Evolutionary conservation across 2,113 vertebrate genomes (phyloP).

Genomic region (Coturnix japonica): DNA sequence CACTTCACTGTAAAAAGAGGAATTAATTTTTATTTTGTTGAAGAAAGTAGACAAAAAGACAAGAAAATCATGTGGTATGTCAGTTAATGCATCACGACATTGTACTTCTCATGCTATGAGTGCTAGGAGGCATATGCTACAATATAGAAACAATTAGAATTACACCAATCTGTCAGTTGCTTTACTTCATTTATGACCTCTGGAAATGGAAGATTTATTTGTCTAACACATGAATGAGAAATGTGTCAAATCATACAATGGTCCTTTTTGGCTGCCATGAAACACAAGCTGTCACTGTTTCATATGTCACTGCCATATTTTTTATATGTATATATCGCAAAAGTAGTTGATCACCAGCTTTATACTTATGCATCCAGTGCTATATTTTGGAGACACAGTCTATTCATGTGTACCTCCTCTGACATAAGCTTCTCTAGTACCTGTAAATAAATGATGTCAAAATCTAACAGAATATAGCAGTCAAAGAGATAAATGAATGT

Average conservation of each 20-base stretch:
- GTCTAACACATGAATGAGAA: background rate
- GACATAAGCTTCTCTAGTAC: background rate
- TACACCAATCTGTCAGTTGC: background rate
- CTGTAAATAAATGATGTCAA: background rate
- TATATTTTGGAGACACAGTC: background rate
- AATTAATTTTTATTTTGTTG: background rate
- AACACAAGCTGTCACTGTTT: background rate
- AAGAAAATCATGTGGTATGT: background rate
- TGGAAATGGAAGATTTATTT: slow-evolving; percentile 4
- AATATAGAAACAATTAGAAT: background rate
- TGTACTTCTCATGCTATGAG: background rate
- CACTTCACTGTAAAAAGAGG: background rate
- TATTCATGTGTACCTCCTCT: background rate
- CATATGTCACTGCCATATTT: background rate
- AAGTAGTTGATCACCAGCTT: background rate
- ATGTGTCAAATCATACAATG: background rate
- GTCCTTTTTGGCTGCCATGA: background rate
- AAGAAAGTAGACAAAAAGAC: background rate
- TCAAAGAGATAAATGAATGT: background rate
- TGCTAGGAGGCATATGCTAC: background rate
- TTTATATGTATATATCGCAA: background rate
- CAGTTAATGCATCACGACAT: background rate
- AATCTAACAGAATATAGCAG: background rate
- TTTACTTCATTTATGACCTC: background rate
- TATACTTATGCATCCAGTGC: background rate